Evolutionary conservation across 2,888 invertebrate species (phyloP).

Genomic region (Nymphalis urticae): DNA sequence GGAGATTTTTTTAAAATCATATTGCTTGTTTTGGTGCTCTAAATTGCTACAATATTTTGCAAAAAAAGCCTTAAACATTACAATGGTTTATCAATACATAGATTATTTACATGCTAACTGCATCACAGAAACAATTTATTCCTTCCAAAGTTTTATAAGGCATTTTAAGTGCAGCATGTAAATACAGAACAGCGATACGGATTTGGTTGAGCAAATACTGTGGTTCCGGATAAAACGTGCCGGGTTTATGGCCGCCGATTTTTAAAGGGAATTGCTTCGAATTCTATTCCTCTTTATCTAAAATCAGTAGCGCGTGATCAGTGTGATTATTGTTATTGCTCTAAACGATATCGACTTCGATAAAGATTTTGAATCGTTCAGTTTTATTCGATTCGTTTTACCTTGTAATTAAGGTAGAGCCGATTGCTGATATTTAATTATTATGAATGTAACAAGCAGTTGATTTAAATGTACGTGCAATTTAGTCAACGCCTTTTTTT

Average conservation of each 20-base stretch:
- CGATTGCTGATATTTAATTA: not conserved
- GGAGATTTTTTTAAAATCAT: no score
- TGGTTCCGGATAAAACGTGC: constrained; percentile 25
- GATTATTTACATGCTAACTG: not conserved
- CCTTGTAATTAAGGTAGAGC: not conserved
- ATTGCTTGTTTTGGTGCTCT: no score
- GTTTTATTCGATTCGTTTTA: constrained; percentile 1
- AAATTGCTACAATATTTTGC: no score
- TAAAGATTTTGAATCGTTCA: not conserved
- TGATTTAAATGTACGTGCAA: no score
- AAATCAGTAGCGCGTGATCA: constrained; percentile 20
- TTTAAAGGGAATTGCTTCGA: constrained; percentile 25
- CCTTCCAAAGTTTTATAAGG: constrained; percentile 4
- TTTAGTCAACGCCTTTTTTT: no score
- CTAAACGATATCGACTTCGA: constrained; percentile 4
- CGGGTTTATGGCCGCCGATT: constrained; percentile 14
- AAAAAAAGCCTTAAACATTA: no score
- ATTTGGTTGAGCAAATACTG: constrained; percentile 30
- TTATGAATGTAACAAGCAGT: not conserved
- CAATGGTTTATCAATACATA: no score
- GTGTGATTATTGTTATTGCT: constrained; percentile 24
- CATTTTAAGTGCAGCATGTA: constrained; percentile 24
- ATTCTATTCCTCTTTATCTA: constrained; percentile 23
- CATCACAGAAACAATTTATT: not conserved
- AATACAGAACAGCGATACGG: constrained; percentile 17